A percentile compares a stretch with the other conserved stretches of the same genome.
Evolutionary conservation across 2,888 invertebrate genomes (phyloP).

Genomic region (Didymodactylos carnosus): DNA sequence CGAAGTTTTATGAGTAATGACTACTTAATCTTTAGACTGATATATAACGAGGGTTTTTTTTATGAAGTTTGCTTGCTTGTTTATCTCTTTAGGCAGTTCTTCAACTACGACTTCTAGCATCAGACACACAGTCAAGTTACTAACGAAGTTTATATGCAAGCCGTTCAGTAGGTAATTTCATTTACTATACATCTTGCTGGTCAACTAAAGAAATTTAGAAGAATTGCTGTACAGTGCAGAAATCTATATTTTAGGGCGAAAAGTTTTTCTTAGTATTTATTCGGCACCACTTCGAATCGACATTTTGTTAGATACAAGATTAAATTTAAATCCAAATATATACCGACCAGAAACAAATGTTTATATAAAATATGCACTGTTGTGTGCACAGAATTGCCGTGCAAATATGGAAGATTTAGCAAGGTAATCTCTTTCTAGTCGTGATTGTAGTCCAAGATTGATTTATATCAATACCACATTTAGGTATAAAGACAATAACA

Average conservation of each 20-base stretch:
- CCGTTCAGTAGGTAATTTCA: not conserved
- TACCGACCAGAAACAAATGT: not conserved
- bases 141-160: not conserved
- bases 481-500: not conserved
- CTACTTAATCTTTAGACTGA: too few relatives aligned
- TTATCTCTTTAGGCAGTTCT: not conserved
- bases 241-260: not conserved
- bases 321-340: not conserved
- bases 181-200: not conserved
- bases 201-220: not conserved
- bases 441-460: too few relatives aligned
- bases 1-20: too few relatives aligned
- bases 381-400: conserved; percentile 65
- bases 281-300: not conserved
- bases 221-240: not conserved
- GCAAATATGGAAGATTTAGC: conserved; percentile 76
- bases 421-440: conserved; percentile 44
- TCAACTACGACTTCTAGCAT: not conserved
- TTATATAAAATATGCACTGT: conserved; percentile 51
- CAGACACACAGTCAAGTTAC: not conserved
- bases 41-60: too few relatives aligned
- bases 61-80: too few relatives aligned
- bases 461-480: not conserved
- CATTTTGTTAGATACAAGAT: not conserved
- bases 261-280: not conserved